Evolutionary conservation across 2,888 invertebrate species (phyloP).

Genomic region (Microplitis deprimator): DNA sequence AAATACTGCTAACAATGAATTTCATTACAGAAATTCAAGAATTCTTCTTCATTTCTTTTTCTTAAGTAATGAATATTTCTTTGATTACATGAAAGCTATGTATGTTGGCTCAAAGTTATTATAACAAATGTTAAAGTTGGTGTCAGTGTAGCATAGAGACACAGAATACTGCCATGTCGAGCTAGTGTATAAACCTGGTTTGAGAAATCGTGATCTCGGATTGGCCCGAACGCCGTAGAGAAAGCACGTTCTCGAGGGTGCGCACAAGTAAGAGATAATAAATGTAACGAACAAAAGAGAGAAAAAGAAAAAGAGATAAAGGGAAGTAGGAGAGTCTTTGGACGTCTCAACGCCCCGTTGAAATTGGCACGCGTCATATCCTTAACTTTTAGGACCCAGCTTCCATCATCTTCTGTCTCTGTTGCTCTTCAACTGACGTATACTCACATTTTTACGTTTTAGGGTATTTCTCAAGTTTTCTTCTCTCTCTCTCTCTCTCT

Average conservation of each 20-base stretch:
- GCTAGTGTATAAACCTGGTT: constrained; percentile 43
- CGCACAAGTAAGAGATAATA: constrained; percentile 51
- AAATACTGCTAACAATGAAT: no score
- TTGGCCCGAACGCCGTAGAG: constrained; percentile 60
- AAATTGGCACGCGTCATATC: constrained; percentile 69
- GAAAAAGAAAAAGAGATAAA: constrained; percentile 29
- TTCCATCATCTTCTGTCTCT: constrained; percentile 39
- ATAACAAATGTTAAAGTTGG: constrained; percentile 49
- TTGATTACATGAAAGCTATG: constrained; percentile 56
- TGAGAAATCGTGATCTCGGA: constrained; percentile 48
- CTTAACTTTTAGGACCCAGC: constrained; percentile 52
- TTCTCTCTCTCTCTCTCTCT: constrained; percentile 8
- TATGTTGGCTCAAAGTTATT: constrained; percentile 51
- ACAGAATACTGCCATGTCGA: constrained; percentile 66
- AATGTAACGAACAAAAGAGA: neutral
- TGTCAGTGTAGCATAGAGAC: neutral
- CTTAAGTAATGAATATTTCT: constrained; percentile 28
- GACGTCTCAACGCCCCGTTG: constrained; percentile 64
- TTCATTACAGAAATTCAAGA: neutral
- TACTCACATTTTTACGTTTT: constrained; percentile 26
- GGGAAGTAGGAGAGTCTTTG: constrained; percentile 51
- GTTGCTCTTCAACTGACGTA: constrained; percentile 38
- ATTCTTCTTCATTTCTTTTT: neutral
- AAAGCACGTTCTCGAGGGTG: constrained; percentile 53
- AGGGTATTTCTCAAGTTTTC: constrained; percentile 36